A percentile compares a stretch with the other conserved stretches of the same genome.
Conservation (phyloP, 2,797 vertebrate species). For the Chelidonichthys spinosus region DNA sequence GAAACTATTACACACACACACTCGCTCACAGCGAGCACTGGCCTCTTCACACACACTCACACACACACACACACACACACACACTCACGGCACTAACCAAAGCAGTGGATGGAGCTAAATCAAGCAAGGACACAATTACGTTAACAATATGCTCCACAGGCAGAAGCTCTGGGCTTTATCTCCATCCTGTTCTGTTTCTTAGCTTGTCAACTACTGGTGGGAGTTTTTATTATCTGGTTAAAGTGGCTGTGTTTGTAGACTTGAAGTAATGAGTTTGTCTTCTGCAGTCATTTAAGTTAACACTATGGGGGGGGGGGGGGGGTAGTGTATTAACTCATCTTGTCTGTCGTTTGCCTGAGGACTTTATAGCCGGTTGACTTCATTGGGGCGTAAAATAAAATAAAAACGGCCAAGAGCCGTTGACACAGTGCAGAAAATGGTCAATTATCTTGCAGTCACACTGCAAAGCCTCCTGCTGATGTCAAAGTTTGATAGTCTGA, state of each 20-base stretch:
- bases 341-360: conserved; percentile 49
- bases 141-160: conserved; percentile 28
- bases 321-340: conserved; percentile 75
- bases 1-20: conserved; percentile 8
- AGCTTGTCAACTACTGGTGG: conserved; percentile 35
- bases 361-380: conserved; percentile 50
- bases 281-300: conserved; percentile 59
- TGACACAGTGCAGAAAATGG: conserved; percentile 49
- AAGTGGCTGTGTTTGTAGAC: conserved; percentile 52
- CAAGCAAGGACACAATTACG: conserved; percentile 30
- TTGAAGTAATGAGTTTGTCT: conserved; percentile 46
- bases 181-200: background rate
- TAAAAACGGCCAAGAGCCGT: conserved; percentile 30
- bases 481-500: conserved; percentile 31
- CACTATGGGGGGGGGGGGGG: conserved; percentile 48
- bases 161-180: conserved; percentile 18
- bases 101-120: conserved; percentile 40
- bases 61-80: background rate
- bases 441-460: conserved; percentile 63
- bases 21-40: too few relatives aligned
- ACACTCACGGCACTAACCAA: conserved; percentile 17
- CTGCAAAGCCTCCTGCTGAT: conserved; percentile 41
- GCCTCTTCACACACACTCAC: background rate
- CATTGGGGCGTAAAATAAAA: conserved; percentile 40
- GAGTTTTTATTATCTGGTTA: conserved; percentile 23